Evolutionary conservation across 1,140 invertebrate genomes (phyloP).

Genomic region (Babylonia areolata): DNA sequence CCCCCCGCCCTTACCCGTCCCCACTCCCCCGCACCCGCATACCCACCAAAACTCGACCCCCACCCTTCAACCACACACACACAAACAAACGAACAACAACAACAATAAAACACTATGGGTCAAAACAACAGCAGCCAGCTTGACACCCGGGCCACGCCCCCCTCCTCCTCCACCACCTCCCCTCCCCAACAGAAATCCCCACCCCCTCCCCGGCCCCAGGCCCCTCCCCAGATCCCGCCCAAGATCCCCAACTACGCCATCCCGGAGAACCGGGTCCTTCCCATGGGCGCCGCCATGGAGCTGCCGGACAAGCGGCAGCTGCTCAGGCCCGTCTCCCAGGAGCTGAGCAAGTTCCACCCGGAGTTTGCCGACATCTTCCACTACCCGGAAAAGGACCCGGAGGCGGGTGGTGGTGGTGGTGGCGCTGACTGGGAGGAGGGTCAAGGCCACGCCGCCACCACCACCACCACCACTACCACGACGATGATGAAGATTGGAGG

Average conservation of each 20-base stretch:
- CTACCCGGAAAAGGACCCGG: neutral
- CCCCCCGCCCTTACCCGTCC: neutral
- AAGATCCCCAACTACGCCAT: constrained; percentile 52
- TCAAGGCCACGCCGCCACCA: too few relatives aligned
- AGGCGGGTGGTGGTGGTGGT: neutral
- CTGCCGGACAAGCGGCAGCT: constrained; percentile 35
- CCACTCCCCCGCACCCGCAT: neutral
- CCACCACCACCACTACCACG: too few relatives aligned
- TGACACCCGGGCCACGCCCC: neutral
- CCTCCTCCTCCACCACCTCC: neutral
- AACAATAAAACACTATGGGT: constrained; percentile 29
- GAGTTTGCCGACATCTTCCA: constrained; percentile 59
- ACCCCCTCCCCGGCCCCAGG: constrained; percentile 34
- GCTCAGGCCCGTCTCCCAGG: constrained; percentile 58
- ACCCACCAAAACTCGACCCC: too few relatives aligned
- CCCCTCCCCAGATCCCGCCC: constrained; percentile 35
- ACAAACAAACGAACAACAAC: too few relatives aligned
- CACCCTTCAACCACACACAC: neutral
- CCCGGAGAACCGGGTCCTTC: constrained; percentile 57
- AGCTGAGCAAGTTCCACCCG: constrained; percentile 56
- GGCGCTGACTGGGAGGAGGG: neutral
- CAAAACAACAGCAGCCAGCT: constrained; percentile 35
- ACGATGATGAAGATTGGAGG: neutral
- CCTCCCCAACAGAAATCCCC: neutral
- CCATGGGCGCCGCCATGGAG: constrained; percentile 42